Conservation (phyloP, 2,888 invertebrate genomes). For the Lacanobia wlatinum region DNA sequence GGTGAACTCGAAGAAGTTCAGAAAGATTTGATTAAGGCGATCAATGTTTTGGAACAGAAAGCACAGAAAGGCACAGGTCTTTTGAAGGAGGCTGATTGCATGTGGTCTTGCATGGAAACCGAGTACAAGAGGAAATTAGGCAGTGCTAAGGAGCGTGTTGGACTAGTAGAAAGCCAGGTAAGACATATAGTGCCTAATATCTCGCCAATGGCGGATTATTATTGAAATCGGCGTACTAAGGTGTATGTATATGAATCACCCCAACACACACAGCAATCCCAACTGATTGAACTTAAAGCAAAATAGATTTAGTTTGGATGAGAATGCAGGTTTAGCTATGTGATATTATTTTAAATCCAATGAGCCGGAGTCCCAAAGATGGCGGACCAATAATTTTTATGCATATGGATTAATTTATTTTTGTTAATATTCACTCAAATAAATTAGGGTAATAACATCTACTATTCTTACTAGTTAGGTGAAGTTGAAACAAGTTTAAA, state of each 20-base stretch:
- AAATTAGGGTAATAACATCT: not conserved
- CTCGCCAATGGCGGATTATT: too few species aligned
- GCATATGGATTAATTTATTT: too few species aligned
- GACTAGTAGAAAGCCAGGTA: constrained; percentile 77
- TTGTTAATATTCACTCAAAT: not conserved
- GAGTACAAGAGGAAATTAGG: constrained; percentile 84
- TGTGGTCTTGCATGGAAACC: constrained; percentile 90
- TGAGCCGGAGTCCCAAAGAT: not conserved
- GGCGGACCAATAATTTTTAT: too few species aligned
- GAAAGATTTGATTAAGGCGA: constrained; percentile 86
- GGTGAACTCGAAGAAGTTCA: constrained; percentile 89
- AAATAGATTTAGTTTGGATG: too few species aligned
- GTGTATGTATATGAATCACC: not conserved
- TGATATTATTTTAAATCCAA: not conserved
- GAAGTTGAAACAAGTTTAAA: constrained; percentile 75
- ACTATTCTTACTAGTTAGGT: constrained; percentile 73
- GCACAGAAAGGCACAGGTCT: constrained; percentile 90
- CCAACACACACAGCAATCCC: too few species aligned
- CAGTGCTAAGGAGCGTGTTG: constrained; percentile 77
- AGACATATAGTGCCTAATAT: not conserved
- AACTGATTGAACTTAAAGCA: too few species aligned
- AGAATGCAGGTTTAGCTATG: too few species aligned
- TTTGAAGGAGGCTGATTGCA: constrained; percentile 90
- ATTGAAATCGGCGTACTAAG: too few species aligned
- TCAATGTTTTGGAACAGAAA: constrained; percentile 90